Evolutionary conservation across 2,888 invertebrate species (phyloP), one percentile per base, ranked within the genome.

Genomic region (Melinaea marsaeus): DNA sequence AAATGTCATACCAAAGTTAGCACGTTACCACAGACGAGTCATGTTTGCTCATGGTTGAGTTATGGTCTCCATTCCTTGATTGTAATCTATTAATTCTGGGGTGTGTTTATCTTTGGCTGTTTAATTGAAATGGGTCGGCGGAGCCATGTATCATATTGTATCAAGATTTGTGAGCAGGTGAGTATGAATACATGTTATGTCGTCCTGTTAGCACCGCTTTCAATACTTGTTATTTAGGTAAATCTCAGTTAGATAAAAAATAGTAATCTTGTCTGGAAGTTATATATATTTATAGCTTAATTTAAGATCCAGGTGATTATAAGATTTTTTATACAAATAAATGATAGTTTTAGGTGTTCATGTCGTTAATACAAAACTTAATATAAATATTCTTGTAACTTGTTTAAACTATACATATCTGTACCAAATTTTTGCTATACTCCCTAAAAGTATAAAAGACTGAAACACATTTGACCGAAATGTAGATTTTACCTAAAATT

Each of bases 11-110:
- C 46, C 60, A 66, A 71, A 70, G 66, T 71, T 66, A 66, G 56
- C 61, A 63, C 67, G 69, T 71, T 69, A 69, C 65, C 69, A 72
- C 69, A 70, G 67, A 62, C 65, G 63, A 65, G 64, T 63, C 59
- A 63, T 71, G 70, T 69, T 72, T 70, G 70, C 66, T 62, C 68
- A 62, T 57, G 64, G 68, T 73, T 75, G 78, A 79, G 74, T 79
- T 78, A 80, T 74, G 67, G 74, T 69, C 69, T 71, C 75, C 74
- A 72, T 78, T 78, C 75, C 78, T 75, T 79, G 79, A 80, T 80
- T 78, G 75, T 77, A 76, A 79, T 79, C 76, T 75, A 74, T 75
- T 74, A 71, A 72, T 73, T 72, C 69, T 66, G 68, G 71, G 71
- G 70, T 74, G 71, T 75, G 75, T 78, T 76, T 75, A 73, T 74